Percentiles rank a stretch among this genome's conserved stretches.
Evolutionary conservation across 2,113 vertebrate species (phyloP).

Genomic region (Mus pahari): DNA sequence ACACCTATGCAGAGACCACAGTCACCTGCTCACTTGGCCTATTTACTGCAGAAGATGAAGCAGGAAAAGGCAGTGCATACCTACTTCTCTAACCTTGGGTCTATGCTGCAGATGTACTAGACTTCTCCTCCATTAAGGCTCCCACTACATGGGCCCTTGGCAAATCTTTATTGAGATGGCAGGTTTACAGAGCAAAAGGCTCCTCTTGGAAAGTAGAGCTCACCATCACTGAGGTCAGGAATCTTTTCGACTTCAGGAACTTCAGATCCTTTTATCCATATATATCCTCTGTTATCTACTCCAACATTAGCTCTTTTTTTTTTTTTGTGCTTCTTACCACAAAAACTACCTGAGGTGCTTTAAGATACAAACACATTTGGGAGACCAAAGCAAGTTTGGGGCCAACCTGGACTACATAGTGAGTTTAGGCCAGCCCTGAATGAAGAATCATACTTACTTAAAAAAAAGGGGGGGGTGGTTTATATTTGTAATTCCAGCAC

Average conservation of each 20-base stretch:
- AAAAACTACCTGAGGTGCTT: slow-evolving; percentile 46
- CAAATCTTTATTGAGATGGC: background rate
- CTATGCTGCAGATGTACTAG: background rate
- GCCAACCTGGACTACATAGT: background rate
- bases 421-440: background rate
- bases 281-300: background rate
- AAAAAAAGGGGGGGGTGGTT: background rate
- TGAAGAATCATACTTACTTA: background rate
- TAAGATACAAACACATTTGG: background rate
- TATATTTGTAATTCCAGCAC: background rate
- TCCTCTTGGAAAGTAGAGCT: background rate
- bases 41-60: slow-evolving; percentile 28
- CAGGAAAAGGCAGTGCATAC: background rate
- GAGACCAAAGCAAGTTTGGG: background rate
- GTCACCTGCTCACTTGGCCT: background rate
- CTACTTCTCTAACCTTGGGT: background rate
- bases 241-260: background rate
- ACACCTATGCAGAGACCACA: background rate
- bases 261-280: slow-evolving; percentile 31
- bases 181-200: background rate
- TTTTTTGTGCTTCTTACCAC: slow-evolving; percentile 15
- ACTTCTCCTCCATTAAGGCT: background rate
- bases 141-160: background rate
- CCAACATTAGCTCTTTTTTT: slow-evolving; percentile 44
- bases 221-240: background rate